Evolutionary conservation across 2,888 invertebrate genomes (phyloP), one percentile per base, ranked within the genome.

Genomic region (Agonopterix heracliana): DNA sequence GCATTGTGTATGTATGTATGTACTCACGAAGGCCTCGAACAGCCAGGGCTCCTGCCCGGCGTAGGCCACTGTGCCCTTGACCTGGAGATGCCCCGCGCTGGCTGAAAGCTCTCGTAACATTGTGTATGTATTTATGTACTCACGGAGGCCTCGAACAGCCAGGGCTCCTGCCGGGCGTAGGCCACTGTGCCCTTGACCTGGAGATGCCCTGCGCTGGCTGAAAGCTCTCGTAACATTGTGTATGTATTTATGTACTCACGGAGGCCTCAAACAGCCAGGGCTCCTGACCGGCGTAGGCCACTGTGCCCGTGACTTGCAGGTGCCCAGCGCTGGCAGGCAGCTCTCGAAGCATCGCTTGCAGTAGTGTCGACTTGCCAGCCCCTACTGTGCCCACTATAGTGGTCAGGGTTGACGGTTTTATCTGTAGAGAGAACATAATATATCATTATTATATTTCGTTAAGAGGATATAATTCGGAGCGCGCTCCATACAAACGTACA

Each of bases 311-410:
- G 0, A 92, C 78, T 7, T 70, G 65, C 7, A 92, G 63, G 4
- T 72, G 74, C 0, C 95, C 95, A n/a, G 71, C 59, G 10, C 75
- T 81, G 1, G 93, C 81, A 10, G 91, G 87, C 0, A 95, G 78
- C 70, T 96, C 96, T 4, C 92, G 91, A 4, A 97, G 83, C 46
- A 97, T 89, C 0, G 93, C 92, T 62, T 93, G 92, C 0, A 95
- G 78, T 0, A 95, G 68, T 0, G 94, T 93, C 2, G 92, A 92
- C 74, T 95, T 95, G 10, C 95, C 95, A 0, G 93, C 86, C 0
- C 95, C 95, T 1, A 95, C 95, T 0, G 92, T 90, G 0, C 95
- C 95, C 13, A 95, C 91, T 7, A 95, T 76, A 0, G 92, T 92
- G 0, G 92, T 89, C 0, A 92, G 71, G 3, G 87, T 68, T 45